Base-by-base conservation (phyloP, 2,888 invertebrate species). In the Chesias legatella region DNA sequence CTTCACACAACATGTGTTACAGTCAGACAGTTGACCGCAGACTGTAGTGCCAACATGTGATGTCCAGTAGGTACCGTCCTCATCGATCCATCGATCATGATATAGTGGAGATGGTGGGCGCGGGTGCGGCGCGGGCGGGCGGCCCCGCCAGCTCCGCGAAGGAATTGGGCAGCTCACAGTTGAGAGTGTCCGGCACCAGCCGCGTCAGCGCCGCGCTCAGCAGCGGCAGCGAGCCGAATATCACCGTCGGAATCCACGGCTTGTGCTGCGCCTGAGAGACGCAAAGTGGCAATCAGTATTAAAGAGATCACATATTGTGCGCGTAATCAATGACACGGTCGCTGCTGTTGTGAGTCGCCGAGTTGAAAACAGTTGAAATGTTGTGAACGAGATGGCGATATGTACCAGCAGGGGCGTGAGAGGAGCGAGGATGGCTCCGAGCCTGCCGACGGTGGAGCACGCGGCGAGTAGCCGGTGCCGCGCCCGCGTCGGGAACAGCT, bases 351-450 rank as follows among this genome's bases (percentile, higher is more conserved):
- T 17, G 2, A 5, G 5, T 17, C 3, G 13, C 3, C 13, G 13
- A 17, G n/a, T n/a, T n/a, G n/a, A n/a, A n/a, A n/a, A n/a, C n/a
- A n/a, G n/a, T n/a, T n/a, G n/a, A n/a, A n/a, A n/a, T n/a, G n/a
- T n/a, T n/a, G n/a, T n/a, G n/a, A n/a, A n/a, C n/a, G n/a, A n/a
- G n/a, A n/a, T n/a, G n/a, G n/a, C n/a, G n/a, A n/a, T n/a, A 8
- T 8, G 21, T 25, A 33, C 92, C 83, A 93, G 67, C 32, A 93
- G 71, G 9, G 92, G 91, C 6, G 92, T 91, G 70, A 93, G 92
- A 3, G 94, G 93, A 22, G 94, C 93, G 38, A 93, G 69, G 73
- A 94, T 92, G 7, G 93, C 91, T 0, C 94, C 94, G 40, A 94
- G 67, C 8, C 93, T 85, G 21, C 94, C 94, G 53, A 91, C 84